Conservation (phyloP, 2,113 vertebrate genomes). For the Ploceus nigricollis region DNA sequence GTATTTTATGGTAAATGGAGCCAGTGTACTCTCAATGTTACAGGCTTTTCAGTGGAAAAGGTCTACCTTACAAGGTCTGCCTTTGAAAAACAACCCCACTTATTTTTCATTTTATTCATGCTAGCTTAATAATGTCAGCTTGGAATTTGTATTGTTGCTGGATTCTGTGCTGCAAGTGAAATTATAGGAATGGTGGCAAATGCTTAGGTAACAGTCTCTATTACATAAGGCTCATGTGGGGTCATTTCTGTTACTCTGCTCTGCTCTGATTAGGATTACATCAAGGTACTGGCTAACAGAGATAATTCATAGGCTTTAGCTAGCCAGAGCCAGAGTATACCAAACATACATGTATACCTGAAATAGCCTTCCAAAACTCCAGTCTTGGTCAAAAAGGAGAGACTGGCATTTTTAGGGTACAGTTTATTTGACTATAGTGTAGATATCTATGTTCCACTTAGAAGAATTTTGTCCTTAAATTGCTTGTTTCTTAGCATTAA, state of each 20-base stretch:
- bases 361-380: background rate
- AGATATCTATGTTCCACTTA: background rate
- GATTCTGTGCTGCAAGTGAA: background rate
- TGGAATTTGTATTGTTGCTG: background rate
- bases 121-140: background rate
- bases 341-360: background rate
- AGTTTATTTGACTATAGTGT: background rate
- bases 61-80: background rate
- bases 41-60: background rate
- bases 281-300: background rate
- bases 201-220: background rate
- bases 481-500: background rate
- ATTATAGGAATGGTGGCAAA: background rate
- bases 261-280: background rate
- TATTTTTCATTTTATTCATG: background rate
- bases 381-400: background rate
- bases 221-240: rapidly evolving
- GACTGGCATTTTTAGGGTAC: background rate
- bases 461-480: background rate
- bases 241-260: background rate
- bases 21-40: rapidly evolving
- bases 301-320: background rate
- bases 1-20: background rate
- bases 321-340: background rate
- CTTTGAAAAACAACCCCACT: background rate